A percentile compares a stretch with the other conserved stretches of the same genome.
phyloP scores from a whole-genome alignment of 2,113 vertebrate genomes.

The Muntiacus reevesi region DNA sequence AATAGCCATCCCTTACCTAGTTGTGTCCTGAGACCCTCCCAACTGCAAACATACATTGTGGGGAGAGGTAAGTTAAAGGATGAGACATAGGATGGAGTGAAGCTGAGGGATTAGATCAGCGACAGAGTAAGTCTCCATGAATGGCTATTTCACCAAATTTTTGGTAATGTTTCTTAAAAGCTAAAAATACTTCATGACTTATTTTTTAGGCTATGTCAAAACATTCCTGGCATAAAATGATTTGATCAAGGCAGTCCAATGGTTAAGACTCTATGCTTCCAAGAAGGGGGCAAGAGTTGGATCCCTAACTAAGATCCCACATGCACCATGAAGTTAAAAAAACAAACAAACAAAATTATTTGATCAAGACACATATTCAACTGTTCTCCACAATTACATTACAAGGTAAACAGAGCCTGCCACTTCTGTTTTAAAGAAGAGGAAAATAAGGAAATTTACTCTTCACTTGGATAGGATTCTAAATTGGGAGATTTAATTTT shows the following conservation, averaged over 20 bases:
- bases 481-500: not conserved
- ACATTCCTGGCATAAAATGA: not conserved
- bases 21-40: not conserved
- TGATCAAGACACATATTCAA: not conserved
- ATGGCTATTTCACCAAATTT: not conserved
- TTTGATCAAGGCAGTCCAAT: not conserved
- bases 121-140: not conserved
- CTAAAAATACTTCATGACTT: not conserved
- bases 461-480: not conserved
- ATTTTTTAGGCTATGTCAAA: not conserved
- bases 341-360: not conserved
- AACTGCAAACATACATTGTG: not conserved
- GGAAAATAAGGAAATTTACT: not conserved
- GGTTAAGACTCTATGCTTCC: not conserved
- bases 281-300: not conserved
- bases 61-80: not conserved
- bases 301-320: not conserved
- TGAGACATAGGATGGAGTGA: not conserved
- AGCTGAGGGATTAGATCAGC: not conserved
- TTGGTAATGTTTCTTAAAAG: not conserved
- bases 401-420: not conserved
- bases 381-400: not conserved
- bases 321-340: not conserved
- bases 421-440: not conserved
- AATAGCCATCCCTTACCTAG: not conserved